Evolutionary conservation across 2,888 invertebrate species (phyloP), one percentile per base, ranked within the genome.

Genomic region (Rhabditoides inermis): DNA sequence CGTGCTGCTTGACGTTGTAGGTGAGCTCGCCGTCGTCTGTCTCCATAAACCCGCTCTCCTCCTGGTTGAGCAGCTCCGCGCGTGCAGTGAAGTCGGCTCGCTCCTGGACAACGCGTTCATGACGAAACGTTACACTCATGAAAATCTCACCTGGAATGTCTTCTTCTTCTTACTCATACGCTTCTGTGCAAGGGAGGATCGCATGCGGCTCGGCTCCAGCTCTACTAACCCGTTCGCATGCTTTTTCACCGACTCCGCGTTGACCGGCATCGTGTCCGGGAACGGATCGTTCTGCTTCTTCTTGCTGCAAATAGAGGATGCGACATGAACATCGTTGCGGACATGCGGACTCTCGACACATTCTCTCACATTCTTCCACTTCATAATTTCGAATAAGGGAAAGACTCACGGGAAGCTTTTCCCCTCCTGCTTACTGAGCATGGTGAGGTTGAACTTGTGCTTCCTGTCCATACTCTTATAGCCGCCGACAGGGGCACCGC

Each of bases 1-100:
- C 84, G 55, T 82, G 82, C 76, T 95, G 95, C 2, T 85, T 84
- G 65, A 88, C 56, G 12, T 51, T 58, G 45, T 67, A 64, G 2
- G 69, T 67, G n/a, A 62, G 45, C 28, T 60, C 55, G 5, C 56
- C 62, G 27, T 70, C 59, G 3, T 75, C 68, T 0, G 58, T 30
- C 27, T 64, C 63, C 22, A 64, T 27, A 20, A 40, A 55, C 20
- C 65, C 60, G 20, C 27, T 35, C 37, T 49, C 44, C 39, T 53
- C 53, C 22, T 48, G 39, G 46, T 60, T 67, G 23, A 67, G 46
- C n/a, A 67, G 25, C 46, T 67, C 62, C 10, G 67, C 67, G 5
- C 65, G 52, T 0, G 62, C 62, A 5, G 52, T 56, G 36, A 50
- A 44, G 22, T 56, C 58, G 28, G 55, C 40, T 23, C 67, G 57